Base-by-base conservation (phyloP, 37 sponge, comb jelly and placozoan species). In the Oopsacas minuta region DNA sequence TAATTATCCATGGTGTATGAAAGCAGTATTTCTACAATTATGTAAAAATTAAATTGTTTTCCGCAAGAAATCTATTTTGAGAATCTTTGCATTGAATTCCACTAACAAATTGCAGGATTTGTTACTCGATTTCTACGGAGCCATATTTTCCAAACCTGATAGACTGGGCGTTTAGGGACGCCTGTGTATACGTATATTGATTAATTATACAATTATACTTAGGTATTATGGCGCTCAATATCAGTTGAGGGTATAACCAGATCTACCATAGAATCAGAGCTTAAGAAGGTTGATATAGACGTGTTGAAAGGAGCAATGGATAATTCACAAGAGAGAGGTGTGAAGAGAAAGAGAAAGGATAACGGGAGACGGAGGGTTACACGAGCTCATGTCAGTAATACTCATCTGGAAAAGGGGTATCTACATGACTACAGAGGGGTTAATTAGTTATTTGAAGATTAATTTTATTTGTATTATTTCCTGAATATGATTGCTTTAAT, bases 221-320 rank as follows among this genome's bases (percentile, higher is more conserved):
- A n/a, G n/a, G n/a, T n/a, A n/a, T n/a, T n/a, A n/a, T 61, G 75
- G 75, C 20, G 75, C 5, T 61, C 75, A 61, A 61, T 61, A 61
- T 61, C 75, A 61, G 75, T 61, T 61, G 75, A 61, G 30, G 75
- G 75, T 61, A 61, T 61, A 25, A n/a, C 32, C 28, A 12, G 75
- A 32, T 5, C 28, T n/a, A 25, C 75, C 5, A 61, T 61, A 32
- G 75, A 61, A n/a, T 20, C 75, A 20, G 75, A 61, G 75, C 30
- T 61, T 25, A 3, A 34, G 5, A 61, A 61, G 75, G 20, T 25
- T 61, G 75, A n/a, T 61, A 12, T 61, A 32, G 75, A 61, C 30
- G 75, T 61, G 30, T 3, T 61, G 3, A 61, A 61, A 12, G 75
- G 75, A 3, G 75, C 75, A 3, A 61, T 12, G 17, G 75, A 61